Base-by-base conservation (phyloP, 2,797 vertebrate genomes). In the Pteronotus mesoamericanus region DNA sequence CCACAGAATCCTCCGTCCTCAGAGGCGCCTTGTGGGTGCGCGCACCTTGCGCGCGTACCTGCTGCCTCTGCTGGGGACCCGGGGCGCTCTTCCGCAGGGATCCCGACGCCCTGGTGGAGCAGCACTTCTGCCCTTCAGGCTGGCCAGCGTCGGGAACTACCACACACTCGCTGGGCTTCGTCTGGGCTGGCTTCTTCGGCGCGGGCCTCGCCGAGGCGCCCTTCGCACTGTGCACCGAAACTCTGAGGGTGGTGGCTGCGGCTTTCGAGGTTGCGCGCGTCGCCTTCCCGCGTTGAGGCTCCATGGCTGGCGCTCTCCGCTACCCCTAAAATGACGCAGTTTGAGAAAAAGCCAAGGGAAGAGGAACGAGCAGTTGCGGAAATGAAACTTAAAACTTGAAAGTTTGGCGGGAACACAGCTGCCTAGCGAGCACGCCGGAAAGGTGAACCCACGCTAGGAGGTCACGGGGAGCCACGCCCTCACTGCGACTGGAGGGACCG, bases 331-430 rank as follows among this genome's bases (percentile, higher is more conserved):
- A 32, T 46, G 59, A 39, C 14, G 11, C 0, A 1, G 3, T 55
- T 80, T 78, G 29, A 11, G 32, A 37, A 80, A 61, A 26, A 10
- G 68, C 14, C 1, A 6, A 14, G 0, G 22, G 21, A 26, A 59
- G 29, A 61, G 44, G 48, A 59, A 75, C 59, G 19, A 1, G 44
- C 14, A 0, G 12, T 0, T 3, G 8, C 39, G 44, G 61, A 97
- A 97, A 86, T 59, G 97, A 97, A 98, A 96, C 92, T 95, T 69
- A 96, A 39, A 55, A 48, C 91, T 95, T 48, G 92, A 44, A 51
- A 59, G 74, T 44, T n/a, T 66, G 95, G 94, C 94, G 97, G 93
- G 94, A 95, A 90, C 1, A 3, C 22, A 0, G 26, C 6, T 14
- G 2, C 8, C 7, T 1, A 2, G 11, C 21, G 12, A 48, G 55